Evolutionary conservation across 2,888 invertebrate genomes (phyloP), one percentile per base, ranked within the genome.

Genomic region (Epirrhoe tristata): DNA sequence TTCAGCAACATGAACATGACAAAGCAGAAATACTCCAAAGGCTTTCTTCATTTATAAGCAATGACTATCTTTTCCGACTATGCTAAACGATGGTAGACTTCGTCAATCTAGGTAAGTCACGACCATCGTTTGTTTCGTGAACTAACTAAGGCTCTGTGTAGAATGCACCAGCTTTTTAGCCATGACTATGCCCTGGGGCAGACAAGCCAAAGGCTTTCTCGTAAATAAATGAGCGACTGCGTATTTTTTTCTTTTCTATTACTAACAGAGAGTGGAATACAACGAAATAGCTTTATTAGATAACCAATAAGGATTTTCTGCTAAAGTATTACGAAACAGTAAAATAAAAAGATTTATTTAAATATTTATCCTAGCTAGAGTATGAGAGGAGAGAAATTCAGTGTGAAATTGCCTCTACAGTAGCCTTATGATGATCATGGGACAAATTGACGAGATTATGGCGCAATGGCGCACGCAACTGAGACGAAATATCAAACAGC

Each of bases 161-260:
- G 12, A 59, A 10, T 59, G n/a, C 10, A 43, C 64, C 39, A 58
- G 50, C 55, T 62, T 6, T 62, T 61, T 62, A 12, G n/a, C 17
- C 24, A 24, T 1, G n/a, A 31, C 64, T 62, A 16, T 36, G 51
- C 14, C 46, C 6, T 48, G 43, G 76, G 80, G 83, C 85, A 81
- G 81, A 77, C 81, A 78, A 84, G 84, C 83, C 85, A 84, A 86
- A 84, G 84, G 83, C 83, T 77, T 77, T 80, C 87, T 86, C 84
- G 83, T 88, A 88, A 89, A 88, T 89, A 89, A 89, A 88, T 87
- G 86, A 89, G 83, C 77, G 83, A 81, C 81, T 82, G 81, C 84
- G 82, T 78, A 73, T 82, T 81, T 81, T 74, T 71, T 76, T 80
- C 77, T 80, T 75, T 74, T 77, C 70, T 73, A 73, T 74, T 81